Evolutionary conservation across 2,113 vertebrate species (phyloP).

Genomic region (Reinhardtius hippoglossoides): DNA sequence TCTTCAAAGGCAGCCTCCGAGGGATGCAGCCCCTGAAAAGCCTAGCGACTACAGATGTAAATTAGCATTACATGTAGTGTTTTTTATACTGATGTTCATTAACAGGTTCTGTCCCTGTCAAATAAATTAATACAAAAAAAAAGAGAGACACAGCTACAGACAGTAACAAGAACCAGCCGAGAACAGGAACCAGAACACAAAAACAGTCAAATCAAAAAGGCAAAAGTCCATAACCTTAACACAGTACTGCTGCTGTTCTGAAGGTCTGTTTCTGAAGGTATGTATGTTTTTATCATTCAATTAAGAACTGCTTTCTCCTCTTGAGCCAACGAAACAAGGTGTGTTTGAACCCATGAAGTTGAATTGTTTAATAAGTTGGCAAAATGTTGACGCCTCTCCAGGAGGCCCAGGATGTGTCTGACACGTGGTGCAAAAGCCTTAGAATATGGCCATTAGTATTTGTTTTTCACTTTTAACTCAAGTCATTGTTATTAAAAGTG

Average conservation of each 20-base stretch:
- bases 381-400: neutral
- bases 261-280: neutral
- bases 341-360: neutral
- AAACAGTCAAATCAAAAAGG: no score
- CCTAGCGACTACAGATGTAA: no score
- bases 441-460: neutral
- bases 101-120: no score
- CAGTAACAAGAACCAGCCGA: neutral
- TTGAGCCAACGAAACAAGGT: neutral
- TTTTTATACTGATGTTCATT: no score
- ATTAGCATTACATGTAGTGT: no score
- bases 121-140: no score
- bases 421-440: neutral
- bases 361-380: neutral
- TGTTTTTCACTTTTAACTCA: slow-evolving; percentile 1
- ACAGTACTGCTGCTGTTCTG: neutral
- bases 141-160: no score
- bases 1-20: no score
- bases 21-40: no score
- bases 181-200: neutral
- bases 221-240: neutral
- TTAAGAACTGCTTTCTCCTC: neutral
- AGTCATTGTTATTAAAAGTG: slow-evolving; percentile 1
- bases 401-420: neutral
- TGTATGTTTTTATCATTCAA: neutral